Evolutionary conservation across 2,888 invertebrate genomes (phyloP).

Genomic region (Oconnorella tubifera): DNA sequence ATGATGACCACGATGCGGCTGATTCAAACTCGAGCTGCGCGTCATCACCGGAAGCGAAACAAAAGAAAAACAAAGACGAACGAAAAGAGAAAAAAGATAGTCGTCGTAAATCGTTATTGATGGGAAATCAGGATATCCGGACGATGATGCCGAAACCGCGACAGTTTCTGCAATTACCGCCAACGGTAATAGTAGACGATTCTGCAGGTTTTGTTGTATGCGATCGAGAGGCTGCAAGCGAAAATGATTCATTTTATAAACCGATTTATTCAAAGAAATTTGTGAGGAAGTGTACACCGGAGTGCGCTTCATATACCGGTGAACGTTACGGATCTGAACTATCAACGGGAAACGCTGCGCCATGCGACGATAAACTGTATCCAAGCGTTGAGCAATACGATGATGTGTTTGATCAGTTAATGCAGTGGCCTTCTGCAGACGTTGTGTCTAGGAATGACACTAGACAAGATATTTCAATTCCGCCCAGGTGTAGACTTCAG

Average conservation of each 20-base stretch:
- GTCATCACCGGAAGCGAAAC: background rate
- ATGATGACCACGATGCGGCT: no score
- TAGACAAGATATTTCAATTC: no score
- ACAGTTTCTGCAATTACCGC: constrained; percentile 4
- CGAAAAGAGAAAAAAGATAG: background rate
- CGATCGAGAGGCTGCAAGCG: background rate
- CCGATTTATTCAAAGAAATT: background rate
- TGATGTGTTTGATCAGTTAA: no score
- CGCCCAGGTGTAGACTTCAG: no score
- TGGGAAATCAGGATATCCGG: background rate
- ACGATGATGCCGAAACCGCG: background rate
- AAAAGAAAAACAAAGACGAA: no score
- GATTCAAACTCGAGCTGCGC: constrained; percentile 1
- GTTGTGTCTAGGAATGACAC: background rate
- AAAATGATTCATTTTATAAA: background rate
- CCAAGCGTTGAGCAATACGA: no score
- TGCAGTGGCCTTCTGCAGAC: no score
- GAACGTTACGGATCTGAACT: no score
- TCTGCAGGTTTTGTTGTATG: background rate
- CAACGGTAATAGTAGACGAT: background rate
- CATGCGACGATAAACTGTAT: background rate
- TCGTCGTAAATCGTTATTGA: background rate
- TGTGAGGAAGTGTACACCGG: background rate
- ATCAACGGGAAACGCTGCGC: background rate
- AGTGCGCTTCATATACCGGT: background rate